A percentile compares a stretch with the other conserved stretches of the same genome.
Evolutionary conservation across 2,888 invertebrate species (phyloP).

Genomic region (Strigamia maritima): DNA sequence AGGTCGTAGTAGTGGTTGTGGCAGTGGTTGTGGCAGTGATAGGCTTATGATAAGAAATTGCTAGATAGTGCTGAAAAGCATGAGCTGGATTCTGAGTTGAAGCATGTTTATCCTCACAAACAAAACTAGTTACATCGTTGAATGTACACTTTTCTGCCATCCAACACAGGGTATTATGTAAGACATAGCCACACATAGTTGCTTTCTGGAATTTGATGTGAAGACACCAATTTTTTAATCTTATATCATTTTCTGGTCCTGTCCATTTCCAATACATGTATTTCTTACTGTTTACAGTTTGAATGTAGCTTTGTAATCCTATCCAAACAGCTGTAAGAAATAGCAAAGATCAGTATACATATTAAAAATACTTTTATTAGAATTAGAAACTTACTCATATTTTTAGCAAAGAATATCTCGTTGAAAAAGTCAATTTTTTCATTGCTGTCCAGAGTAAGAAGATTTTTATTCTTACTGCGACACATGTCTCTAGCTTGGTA

Average conservation of each 20-base stretch:
- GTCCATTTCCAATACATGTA: neutral
- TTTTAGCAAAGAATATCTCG: neutral
- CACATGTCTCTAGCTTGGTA: neutral
- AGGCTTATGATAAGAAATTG: no score
- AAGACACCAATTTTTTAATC: no score
- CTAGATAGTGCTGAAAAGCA: no score
- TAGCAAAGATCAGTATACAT: no score
- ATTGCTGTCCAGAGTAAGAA: neutral
- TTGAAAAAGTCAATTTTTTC: neutral
- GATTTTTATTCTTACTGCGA: neutral
- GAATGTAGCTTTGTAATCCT: no score
- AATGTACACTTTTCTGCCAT: neutral
- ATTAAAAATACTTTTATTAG: no score
- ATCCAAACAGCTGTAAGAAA: neutral
- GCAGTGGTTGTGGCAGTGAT: no score
- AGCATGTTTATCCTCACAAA: neutral
- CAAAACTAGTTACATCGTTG: neutral
- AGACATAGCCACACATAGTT: neutral
- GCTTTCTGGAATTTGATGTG: neutral
- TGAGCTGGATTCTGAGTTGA: no score
- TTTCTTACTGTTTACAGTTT: no score
- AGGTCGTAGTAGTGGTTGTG: no score
- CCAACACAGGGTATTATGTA: neutral
- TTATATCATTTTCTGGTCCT: no score
- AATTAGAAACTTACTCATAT: neutral